A percentile compares a stretch with the other conserved stretches of the same genome.
These are phyloP conservation scores for Mythimna ferrago DNA, from an alignment of 2,888 invertebrate species.

Conservation along the genomic window DNA sequence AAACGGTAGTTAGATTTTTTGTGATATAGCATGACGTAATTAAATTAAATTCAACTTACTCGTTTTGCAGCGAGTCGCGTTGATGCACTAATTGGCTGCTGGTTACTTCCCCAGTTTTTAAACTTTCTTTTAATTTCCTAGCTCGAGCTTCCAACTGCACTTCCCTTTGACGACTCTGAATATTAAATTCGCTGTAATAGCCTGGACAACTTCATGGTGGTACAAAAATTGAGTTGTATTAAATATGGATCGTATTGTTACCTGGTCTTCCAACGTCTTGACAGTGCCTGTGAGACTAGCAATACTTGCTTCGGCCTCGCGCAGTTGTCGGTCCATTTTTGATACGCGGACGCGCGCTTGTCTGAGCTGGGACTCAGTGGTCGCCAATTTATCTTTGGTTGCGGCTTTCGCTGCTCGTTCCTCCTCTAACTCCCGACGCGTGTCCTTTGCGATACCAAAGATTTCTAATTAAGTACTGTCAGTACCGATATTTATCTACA, in stretches of 20 bases:
- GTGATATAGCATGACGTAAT: too few relatives aligned
- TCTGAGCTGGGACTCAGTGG: conserved; percentile 80
- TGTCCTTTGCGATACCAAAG: conserved; percentile 66
- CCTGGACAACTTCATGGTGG: not conserved
- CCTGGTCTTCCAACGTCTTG: conserved; percentile 86
- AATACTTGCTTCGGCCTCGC: conserved; percentile 86
- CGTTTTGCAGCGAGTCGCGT: conserved; percentile 79
- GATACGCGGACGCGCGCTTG: conserved; percentile 79
- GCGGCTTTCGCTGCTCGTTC: conserved; percentile 75
- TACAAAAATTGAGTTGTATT: not conserved
- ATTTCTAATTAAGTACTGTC: not conserved
- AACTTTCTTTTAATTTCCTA: conserved; percentile 84
- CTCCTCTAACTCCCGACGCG: conserved; percentile 80
- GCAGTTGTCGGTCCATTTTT: conserved; percentile 86
- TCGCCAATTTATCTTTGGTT: conserved; percentile 79
- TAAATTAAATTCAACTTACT: conserved; percentile 72
- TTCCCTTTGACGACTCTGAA: conserved; percentile 85
- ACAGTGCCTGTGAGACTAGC: conserved; percentile 83
- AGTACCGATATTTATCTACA: not conserved
- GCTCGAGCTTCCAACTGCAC: conserved; percentile 85
- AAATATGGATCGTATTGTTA: conserved; percentile 51
- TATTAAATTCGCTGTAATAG: conserved; percentile 8
- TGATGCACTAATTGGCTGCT: conserved; percentile 81
- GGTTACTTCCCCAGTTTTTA: conserved; percentile 85
- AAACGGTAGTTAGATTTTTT: too few relatives aligned